A percentile compares a stretch with the other conserved stretches of the same genome.
These are phyloP conservation scores for Pelochelys cantorii DNA, from an alignment of 2,797 vertebrate genomes.

Conservation along the genomic window DNA sequence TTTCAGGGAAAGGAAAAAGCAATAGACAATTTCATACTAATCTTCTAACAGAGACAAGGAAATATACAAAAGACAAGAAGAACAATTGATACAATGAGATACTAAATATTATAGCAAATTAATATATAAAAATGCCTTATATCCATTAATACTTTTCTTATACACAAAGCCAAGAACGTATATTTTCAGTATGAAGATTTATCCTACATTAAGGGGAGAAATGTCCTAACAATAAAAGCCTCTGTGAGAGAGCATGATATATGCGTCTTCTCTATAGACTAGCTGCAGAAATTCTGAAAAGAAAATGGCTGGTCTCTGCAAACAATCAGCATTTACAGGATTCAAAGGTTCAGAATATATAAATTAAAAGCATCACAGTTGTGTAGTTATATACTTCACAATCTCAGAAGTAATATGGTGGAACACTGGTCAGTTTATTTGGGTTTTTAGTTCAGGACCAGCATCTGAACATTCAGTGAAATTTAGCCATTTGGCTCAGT, in stretches of 20 bases:
- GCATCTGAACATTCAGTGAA: neutral
- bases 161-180: neutral
- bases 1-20: neutral
- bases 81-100: neutral
- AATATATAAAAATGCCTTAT: neutral
- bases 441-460: neutral
- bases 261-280: neutral
- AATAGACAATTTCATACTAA: neutral
- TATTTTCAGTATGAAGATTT: neutral
- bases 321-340: neutral
- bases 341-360: neutral
- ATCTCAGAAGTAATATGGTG: neutral
- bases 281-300: neutral
- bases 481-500: neutral
- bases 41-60: accelerated
- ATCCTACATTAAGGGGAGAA: neutral
- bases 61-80: neutral
- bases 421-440: neutral
- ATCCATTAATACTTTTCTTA: neutral
- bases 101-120: neutral
- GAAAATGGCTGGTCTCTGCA: neutral
- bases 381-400: neutral
- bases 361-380: neutral
- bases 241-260: neutral
- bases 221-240: neutral